phyloP scores from a whole-genome alignment of 1,140 invertebrate species.

The Elymnias hypermnestra region DNA sequence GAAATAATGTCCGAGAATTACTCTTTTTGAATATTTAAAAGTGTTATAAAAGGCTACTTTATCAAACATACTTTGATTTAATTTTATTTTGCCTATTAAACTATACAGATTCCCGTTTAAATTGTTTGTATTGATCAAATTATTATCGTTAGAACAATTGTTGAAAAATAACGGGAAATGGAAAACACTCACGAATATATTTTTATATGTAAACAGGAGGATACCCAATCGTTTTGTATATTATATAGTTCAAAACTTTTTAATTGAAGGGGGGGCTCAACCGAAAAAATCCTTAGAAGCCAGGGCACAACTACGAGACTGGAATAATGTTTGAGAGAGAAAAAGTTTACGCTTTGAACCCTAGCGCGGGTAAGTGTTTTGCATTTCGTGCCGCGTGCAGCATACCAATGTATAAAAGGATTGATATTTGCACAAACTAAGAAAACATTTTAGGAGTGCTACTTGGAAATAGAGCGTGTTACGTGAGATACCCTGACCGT shows the following conservation, averaged over 20 bases:
- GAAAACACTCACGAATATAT: conserved; percentile 18
- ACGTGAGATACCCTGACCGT: too few relatives aligned
- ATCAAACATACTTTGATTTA: too few relatives aligned
- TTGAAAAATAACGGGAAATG: too few relatives aligned
- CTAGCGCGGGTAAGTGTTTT: conserved; percentile 65
- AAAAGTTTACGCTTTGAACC: conserved; percentile 69
- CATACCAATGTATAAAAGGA: conserved; percentile 67
- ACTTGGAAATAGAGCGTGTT: neutral
- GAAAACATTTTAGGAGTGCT: conserved; percentile 6
- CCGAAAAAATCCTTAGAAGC: conserved; percentile 67
- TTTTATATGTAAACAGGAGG: conserved; percentile 20
- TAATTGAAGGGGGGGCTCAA: conserved; percentile 57
- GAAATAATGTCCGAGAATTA: too few relatives aligned
- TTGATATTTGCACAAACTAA: conserved; percentile 57
- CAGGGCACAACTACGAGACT: conserved; percentile 66
- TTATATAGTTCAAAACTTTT: conserved; percentile 49
- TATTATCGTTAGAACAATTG: too few relatives aligned
- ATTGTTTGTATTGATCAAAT: too few relatives aligned
- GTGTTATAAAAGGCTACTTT: too few relatives aligned
- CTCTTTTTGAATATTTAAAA: too few relatives aligned
- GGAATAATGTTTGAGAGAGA: conserved; percentile 67
- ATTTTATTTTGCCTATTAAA: too few relatives aligned
- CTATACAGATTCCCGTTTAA: too few relatives aligned
- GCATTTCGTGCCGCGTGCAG: conserved; percentile 57
- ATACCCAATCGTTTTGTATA: conserved; percentile 51